Evolutionary conservation across 2,113 vertebrate species (phyloP).

Genomic region (Parus major): DNA sequence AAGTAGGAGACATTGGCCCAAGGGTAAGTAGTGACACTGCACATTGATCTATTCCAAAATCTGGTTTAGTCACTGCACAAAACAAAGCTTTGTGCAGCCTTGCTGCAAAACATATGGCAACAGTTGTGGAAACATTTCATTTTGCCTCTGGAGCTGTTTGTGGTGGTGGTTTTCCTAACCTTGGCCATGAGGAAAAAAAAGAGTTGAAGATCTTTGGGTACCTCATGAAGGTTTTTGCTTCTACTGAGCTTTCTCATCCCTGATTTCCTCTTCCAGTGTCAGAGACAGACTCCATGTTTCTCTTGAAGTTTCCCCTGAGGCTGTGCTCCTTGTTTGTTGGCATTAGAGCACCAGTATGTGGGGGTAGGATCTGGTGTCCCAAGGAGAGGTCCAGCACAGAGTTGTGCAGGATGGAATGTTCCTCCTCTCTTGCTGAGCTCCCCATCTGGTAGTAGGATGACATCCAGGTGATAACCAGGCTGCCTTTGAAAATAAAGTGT

Average conservation of each 20-base stretch:
- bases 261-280: neutral
- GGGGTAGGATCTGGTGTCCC: neutral
- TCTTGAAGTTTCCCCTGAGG: neutral
- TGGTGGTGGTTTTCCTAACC: neutral
- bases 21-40: conserved; percentile 77
- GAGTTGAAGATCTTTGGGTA: neutral
- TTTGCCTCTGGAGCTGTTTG: neutral
- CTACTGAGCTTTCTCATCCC: neutral
- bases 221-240: neutral
- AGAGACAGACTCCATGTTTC: neutral
- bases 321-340: neutral
- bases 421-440: neutral
- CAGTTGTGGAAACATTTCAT: neutral
- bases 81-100: neutral
- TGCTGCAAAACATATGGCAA: neutral
- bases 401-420: neutral
- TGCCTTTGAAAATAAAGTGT: neutral
- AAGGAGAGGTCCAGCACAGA: neutral
- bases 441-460: rapidly evolving
- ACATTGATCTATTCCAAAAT: neutral
- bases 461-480: neutral
- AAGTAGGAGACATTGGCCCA: conserved; percentile 88
- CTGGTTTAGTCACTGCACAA: neutral
- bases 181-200: neutral
- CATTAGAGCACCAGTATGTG: rapidly evolving